A percentile compares a stretch with the other conserved stretches of the same genome.
Evolutionary conservation across 2,113 vertebrate genomes (phyloP).

Genomic region (Spermophilus dauricus): DNA sequence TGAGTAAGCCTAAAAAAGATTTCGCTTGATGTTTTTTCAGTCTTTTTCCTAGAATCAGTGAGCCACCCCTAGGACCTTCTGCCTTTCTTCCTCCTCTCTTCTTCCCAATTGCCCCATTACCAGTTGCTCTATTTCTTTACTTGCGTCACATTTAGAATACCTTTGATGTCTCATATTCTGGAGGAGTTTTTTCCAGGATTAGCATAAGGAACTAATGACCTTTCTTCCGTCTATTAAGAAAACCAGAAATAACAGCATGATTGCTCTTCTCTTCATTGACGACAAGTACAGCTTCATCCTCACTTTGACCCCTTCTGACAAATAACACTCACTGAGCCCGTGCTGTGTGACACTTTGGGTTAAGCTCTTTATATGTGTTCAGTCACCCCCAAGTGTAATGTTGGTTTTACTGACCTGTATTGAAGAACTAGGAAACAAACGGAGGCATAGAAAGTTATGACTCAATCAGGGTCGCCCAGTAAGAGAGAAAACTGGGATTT

Average conservation of each 20-base stretch:
- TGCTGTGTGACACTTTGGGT: background rate
- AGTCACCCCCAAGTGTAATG: background rate
- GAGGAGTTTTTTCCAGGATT: background rate
- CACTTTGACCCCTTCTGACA: background rate
- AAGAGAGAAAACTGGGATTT: background rate
- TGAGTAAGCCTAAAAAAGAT: background rate
- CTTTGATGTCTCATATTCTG: background rate
- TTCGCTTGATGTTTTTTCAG: background rate
- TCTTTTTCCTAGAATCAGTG: background rate
- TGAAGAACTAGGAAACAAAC: background rate
- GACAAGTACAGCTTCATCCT: background rate
- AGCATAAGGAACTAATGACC: background rate
- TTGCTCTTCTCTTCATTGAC: background rate
- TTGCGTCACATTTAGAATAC: background rate
- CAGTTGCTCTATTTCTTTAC: background rate
- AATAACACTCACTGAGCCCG: background rate
- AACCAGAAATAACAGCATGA: background rate
- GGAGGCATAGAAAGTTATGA: background rate
- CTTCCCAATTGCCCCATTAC: background rate
- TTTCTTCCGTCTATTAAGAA: background rate
- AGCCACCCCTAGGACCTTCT: background rate
- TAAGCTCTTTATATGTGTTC: background rate
- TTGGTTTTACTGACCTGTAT: background rate
- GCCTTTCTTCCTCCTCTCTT: background rate
- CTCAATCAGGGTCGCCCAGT: background rate